Evolutionary conservation across 1,140 invertebrate genomes (phyloP).

Genomic region (Lineus longissimus): DNA sequence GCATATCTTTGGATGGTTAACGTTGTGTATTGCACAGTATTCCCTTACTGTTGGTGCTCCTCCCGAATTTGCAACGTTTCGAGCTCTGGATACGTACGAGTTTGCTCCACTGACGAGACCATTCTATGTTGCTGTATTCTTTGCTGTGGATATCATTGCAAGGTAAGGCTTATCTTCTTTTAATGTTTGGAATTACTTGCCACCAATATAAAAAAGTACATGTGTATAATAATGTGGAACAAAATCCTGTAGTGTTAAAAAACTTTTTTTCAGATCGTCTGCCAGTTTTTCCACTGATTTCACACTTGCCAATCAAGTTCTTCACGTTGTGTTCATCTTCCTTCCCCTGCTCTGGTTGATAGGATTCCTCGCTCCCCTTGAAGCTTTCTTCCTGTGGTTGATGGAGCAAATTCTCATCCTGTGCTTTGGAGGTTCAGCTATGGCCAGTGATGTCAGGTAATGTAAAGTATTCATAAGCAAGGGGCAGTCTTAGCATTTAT

Average conservation of each 20-base stretch:
- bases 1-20: conserved; percentile 50
- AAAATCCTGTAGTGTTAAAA: too few relatives aligned
- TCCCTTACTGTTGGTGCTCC: conserved; percentile 46
- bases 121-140: conserved; percentile 43
- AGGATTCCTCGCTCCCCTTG: conserved; percentile 54
- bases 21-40: conserved; percentile 48
- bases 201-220: too few relatives aligned
- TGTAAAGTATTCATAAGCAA: neutral
- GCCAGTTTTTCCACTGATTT: conserved; percentile 22
- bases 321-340: conserved; percentile 50
- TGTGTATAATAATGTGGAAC: too few relatives aligned
- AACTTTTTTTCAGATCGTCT: conserved; percentile 31
- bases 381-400: conserved; percentile 54
- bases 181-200: conserved; percentile 3
- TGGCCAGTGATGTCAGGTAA: conserved; percentile 44
- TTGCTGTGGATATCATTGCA: conserved; percentile 34
- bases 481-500: too few relatives aligned
- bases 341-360: conserved; percentile 54
- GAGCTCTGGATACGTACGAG: conserved; percentile 48
- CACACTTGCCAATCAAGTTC: conserved; percentile 36
- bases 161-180: conserved; percentile 32
- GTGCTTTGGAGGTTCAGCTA: conserved; percentile 51
- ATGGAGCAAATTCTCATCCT: conserved; percentile 52
- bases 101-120: conserved; percentile 45
- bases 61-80: conserved; percentile 51